phyloP scores from a whole-genome alignment of 1,140 invertebrate species.

The Zophobas morio region DNA sequence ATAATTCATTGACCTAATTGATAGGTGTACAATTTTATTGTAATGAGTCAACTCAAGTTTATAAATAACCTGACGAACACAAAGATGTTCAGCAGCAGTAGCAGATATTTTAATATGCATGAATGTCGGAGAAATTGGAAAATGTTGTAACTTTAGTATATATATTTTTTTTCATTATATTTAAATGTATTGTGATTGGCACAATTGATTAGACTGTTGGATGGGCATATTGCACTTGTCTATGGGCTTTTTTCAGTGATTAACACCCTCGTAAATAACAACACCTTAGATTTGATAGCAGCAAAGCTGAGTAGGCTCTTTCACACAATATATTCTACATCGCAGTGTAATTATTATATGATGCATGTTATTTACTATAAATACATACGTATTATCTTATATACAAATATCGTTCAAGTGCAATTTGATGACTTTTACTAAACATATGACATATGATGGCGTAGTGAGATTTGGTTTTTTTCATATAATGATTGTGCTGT shows the following conservation, averaged over 20 bases:
- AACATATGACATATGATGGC: conserved; percentile 64
- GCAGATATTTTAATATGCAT: too few species aligned
- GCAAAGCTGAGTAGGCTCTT: conserved; percentile 62
- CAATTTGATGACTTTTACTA: conserved; percentile 64
- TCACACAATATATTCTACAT: conserved; percentile 53
- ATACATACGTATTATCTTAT: conserved; percentile 54
- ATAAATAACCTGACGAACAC: too few species aligned
- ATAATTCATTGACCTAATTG: too few species aligned
- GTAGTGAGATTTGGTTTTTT: conserved; percentile 61
- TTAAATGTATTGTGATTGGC: conserved; percentile 47
- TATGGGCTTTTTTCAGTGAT: conserved; percentile 62
- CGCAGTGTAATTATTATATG: conserved; percentile 62
- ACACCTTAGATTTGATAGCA: conserved; percentile 63
- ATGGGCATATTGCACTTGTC: conserved; percentile 51
- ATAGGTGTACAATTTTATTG: too few species aligned
- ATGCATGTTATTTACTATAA: conserved; percentile 60
- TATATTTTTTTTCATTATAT: conserved; percentile 21
- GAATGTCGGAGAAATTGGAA: too few species aligned
- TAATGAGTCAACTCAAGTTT: too few species aligned
- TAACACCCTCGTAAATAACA: conserved; percentile 58
- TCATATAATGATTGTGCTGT: conserved; percentile 64
- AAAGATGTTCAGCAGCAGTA: too few species aligned
- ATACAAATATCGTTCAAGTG: conserved; percentile 60
- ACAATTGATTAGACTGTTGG: conserved; percentile 41
- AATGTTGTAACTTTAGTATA: too few species aligned